Base-by-base conservation (phyloP, 1,140 invertebrate genomes). In the Apis laboriosa region DNA sequence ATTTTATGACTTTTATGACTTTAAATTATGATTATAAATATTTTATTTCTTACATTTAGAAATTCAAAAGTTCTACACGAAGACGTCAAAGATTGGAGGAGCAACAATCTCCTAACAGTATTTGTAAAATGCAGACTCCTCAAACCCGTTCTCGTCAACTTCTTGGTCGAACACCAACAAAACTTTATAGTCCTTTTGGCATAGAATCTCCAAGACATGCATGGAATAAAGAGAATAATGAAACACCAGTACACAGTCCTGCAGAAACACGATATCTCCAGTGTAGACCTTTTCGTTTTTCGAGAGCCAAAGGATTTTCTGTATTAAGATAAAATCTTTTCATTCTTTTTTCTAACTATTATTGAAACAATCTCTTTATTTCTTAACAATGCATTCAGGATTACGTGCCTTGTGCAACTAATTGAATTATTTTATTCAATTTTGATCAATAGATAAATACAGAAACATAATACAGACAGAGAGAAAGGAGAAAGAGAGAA, bases 171-270 rank as follows among this genome's bases (percentile, higher is more conserved):
- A 96, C 95, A 1, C 96, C 96, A 0, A 96, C 95, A 0, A 96
- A 96, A 86, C 87, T 96, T 9, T 96, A 96, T 85, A 96, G 95
- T 83, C 96, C 96, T 5, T 96, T 96, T 86, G 94, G 95, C 8
- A 96, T 96, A 58, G 95, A 96, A 84, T 95, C 95, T 43, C 95
- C 96, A 11, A 90, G 88, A 53, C 90, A 84, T n/a, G 86, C 90
- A 15, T 93, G 93, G 93, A 89, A 90, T 19, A 93, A 93, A 72
- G 92, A 94, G 13, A 91, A 90, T 43, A 90, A 91, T 2, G 43
- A 61, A 28, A 84, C 86, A 11, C 72, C 88, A 5, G 19, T 86
- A 17, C 79, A 82, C 4, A 66, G 24, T 2, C 63, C 84, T 53
- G 19, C 84, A 9, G 86, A 83, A 67, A 43, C 71, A n/a, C 77